Conservation (phyloP, 2,888 invertebrate genomes). For the Onthophagus sagittarius region DNA sequence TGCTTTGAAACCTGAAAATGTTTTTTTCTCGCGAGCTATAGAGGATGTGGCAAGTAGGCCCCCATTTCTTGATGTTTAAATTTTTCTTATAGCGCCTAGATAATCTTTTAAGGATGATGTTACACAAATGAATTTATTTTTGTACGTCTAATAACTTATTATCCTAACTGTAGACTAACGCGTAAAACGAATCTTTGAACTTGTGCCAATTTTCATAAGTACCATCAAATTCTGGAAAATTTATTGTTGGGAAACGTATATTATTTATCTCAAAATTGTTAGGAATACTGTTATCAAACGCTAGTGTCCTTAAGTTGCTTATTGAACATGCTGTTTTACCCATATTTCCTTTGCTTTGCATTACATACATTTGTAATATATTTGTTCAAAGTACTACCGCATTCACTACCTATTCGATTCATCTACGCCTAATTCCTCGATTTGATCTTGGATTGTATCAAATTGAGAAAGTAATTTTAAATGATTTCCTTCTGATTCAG, state of each 20-base stretch:
- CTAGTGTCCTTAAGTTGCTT: neutral
- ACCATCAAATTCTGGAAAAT: slow-evolving; percentile 13
- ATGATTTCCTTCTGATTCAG: neutral
- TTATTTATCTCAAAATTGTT: neutral
- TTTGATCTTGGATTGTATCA: neutral
- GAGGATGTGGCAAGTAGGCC: too few species aligned
- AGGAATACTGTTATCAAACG: neutral
- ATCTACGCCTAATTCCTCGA: neutral
- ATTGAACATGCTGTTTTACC: neutral
- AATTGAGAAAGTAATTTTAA: neutral
- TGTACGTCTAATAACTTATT: neutral
- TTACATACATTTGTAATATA: neutral
- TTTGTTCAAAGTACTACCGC: neutral
- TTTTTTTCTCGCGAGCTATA: too few species aligned
- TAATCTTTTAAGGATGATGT: too few species aligned
- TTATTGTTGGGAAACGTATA: slow-evolving; percentile 4
- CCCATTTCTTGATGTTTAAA: too few species aligned
- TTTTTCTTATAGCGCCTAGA: too few species aligned
- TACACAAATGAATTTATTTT: too few species aligned
- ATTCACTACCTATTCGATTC: neutral
- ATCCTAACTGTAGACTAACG: slow-evolving; percentile 5
- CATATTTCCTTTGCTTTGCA: neutral
- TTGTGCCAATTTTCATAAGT: slow-evolving; percentile 12
- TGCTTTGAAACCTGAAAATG: too few species aligned
- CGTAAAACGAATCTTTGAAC: slow-evolving; percentile 8